Base-by-base conservation (phyloP, 2,113 vertebrate genomes). In the Dicaeum eximium region DNA sequence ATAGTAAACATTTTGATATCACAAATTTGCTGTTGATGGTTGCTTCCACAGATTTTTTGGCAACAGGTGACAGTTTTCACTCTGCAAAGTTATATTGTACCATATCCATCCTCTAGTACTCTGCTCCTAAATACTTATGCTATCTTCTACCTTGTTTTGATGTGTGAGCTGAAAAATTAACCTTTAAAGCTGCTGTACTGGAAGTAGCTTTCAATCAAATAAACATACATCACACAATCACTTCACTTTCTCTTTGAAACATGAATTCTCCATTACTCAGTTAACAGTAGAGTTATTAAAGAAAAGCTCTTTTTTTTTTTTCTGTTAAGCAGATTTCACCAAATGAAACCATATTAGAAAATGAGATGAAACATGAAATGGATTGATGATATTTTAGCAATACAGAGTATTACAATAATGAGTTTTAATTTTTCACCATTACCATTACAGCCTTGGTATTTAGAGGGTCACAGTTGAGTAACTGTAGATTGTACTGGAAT, bases 331-430 rank as follows among this genome's bases (percentile, higher is more conserved):
- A 38, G 57, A 31, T 90, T 69, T 79, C 48, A 75, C 15, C 18
- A 78, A 88, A 87, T 54, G 11, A 89, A 97, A 58, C 38, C 47
- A 45, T 72, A 86, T 51, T 79, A 77, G 48, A 93, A 92, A 93
- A 77, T 30, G 11, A 61, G 66, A 93, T 66, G 35, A 80, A 86
- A 90, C 22, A 77, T 38, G 35, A 89, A 95, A 90, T 64, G 50
- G 33, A 48, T 80, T 75, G 60, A 64, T 62, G 38, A 23, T 74
- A 80, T 56, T 89, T 78, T n/a, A 88, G 44, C 22, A 94, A 84
- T 48, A 91, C 1, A 7, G 40, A 15, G 9, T 56, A 93, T 51
- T 78, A 45, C 40, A 83, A 80, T 25, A 56, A 70, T 16, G 7
- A 69, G 37, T 61, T 65, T 86, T 73, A 50, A 54, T 61, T 88